Percentiles rank a stretch among this genome's conserved stretches.
phyloP scores from a whole-genome alignment of 2,888 invertebrate genomes.

The Bombylius major region DNA sequence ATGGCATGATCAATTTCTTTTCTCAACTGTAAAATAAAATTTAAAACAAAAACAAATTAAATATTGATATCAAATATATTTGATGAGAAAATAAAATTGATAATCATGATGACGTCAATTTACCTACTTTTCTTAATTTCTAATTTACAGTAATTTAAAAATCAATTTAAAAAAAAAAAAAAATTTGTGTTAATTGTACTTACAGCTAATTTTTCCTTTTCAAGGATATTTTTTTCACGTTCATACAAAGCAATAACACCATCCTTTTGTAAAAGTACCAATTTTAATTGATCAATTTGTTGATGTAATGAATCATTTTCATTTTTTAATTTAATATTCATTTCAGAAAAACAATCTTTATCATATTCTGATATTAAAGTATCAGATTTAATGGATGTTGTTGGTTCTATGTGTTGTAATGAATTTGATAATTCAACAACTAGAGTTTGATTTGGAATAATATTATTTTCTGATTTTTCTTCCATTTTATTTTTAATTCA shows the following conservation, averaged over 20 bases:
- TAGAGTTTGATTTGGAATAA: too few species aligned
- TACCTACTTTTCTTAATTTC: too few species aligned
- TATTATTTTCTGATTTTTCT: too few species aligned
- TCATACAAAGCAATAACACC: slow-evolving; percentile 29
- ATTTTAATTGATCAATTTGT: slow-evolving; percentile 19
- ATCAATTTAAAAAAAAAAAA: background rate
- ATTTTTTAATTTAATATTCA: background rate
- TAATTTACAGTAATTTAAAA: background rate
- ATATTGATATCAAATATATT: background rate
- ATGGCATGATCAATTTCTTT: slow-evolving; percentile 55
- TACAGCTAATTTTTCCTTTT: slow-evolving; percentile 32
- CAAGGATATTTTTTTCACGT: slow-evolving; percentile 31
- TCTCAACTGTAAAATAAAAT: slow-evolving; percentile 37
- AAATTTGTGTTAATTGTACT: background rate
- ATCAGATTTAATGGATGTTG: too few species aligned
- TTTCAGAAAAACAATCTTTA: background rate
- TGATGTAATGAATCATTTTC: slow-evolving; percentile 4
- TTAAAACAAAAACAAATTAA: background rate
- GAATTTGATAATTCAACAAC: too few species aligned
- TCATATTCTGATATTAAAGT: too few species aligned
- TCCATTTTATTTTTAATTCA: too few species aligned
- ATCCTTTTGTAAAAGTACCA: slow-evolving; percentile 29
- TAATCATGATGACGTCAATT: too few species aligned
- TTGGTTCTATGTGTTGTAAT: too few species aligned
- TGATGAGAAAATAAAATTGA: too few species aligned